A percentile compares a stretch with the other conserved stretches of the same genome.
These are phyloP conservation scores for Zaprionus africanus DNA, from an alignment of 1,140 invertebrate genomes.

Conservation along the genomic window DNA sequence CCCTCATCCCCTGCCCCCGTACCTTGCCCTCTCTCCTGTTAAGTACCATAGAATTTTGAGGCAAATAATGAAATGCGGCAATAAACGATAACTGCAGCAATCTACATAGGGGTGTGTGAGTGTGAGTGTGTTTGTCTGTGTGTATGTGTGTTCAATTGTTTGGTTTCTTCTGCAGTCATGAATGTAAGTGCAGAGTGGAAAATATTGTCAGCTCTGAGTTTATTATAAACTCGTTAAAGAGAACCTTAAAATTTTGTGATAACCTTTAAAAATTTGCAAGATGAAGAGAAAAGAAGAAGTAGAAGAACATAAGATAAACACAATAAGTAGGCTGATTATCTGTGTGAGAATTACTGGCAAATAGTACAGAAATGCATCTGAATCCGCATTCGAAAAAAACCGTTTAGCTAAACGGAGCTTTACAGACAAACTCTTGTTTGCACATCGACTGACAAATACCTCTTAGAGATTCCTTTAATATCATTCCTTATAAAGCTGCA, in stretches of 20 bases:
- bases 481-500: neutral
- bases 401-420: neutral
- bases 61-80: conserved; percentile 47
- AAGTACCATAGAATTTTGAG: conserved; percentile 10
- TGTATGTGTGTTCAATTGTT: neutral
- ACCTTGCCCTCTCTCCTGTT: neutral
- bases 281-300: too few relatives aligned
- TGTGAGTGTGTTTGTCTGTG: neutral
- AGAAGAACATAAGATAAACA: neutral
- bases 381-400: neutral
- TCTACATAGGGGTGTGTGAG: neutral
- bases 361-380: too few relatives aligned
- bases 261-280: neutral
- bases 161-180: neutral
- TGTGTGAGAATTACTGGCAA: neutral
- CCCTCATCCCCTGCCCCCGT: neutral
- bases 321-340: neutral
- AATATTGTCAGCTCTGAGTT: neutral
- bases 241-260: neutral
- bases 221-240: neutral
- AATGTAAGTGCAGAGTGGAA: neutral
- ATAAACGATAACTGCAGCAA: conserved; percentile 47
- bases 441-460: neutral
- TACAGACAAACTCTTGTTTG: neutral
- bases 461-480: neutral